Percentiles rank a stretch among this genome's conserved stretches.
These are phyloP conservation scores for Falco punctatus DNA, from an alignment of 2,113 vertebrate species.

Conservation along the genomic window DNA sequence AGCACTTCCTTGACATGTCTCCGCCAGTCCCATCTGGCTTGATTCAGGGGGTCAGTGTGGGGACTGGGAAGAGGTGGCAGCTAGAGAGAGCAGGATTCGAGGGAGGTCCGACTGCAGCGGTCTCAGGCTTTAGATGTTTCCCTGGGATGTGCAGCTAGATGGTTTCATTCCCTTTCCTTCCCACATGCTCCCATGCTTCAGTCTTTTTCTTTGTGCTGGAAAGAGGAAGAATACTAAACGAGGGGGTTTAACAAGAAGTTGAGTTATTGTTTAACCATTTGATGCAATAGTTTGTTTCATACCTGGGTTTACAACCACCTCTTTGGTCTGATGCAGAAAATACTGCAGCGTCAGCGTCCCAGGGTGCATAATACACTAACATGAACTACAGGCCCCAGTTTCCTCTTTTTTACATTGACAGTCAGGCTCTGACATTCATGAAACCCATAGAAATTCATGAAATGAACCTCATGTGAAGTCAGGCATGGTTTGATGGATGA, in stretches of 20 bases:
- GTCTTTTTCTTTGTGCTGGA: neutral
- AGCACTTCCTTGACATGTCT: slow-evolving; percentile 83
- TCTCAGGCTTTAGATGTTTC: slow-evolving; percentile 3
- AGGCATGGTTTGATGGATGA: neutral
- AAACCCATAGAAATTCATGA: neutral
- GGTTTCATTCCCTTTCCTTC: slow-evolving; percentile 24
- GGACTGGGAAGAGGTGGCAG: slow-evolving; percentile 73
- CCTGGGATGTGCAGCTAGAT: neutral
- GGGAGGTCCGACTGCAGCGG: slow-evolving; percentile 64
- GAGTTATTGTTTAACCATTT: neutral
- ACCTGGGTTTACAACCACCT: neutral
- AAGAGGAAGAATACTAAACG: neutral
- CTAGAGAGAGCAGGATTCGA: slow-evolving; percentile 38
- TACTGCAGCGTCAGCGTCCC: neutral
- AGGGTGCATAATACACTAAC: no score
- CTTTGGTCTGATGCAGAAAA: neutral
- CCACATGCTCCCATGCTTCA: neutral
- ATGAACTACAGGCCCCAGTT: neutral
- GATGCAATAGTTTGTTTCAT: neutral
- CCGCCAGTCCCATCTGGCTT: slow-evolving; percentile 81
- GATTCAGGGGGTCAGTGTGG: slow-evolving; percentile 73
- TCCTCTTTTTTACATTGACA: neutral
- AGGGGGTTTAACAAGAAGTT: neutral
- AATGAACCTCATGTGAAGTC: neutral
- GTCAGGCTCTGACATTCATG: neutral